These are phyloP conservation scores for Rousettus madagascariensis DNA, from an alignment of 2,797 vertebrate species.

Conservation along the genomic window DNA sequence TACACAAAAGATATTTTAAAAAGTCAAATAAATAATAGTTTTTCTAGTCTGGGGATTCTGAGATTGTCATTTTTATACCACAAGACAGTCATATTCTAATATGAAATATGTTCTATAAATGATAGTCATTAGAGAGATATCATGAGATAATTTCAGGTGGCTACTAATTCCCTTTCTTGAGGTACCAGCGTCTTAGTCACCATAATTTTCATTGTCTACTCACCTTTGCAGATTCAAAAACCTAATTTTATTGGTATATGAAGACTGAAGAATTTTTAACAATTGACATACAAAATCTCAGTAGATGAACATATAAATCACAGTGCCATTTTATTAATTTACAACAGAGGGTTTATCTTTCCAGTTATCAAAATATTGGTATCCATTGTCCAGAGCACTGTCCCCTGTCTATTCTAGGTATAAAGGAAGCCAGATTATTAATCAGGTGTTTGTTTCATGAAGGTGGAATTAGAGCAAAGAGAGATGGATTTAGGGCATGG, in stretches of 20 bases:
- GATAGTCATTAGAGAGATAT: conserved; percentile 1
- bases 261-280: not conserved
- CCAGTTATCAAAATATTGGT: conserved; percentile 9
- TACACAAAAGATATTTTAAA: not conserved
- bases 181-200: not conserved
- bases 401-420: not conserved
- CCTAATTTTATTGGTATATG: not conserved
- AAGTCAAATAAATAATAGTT: not conserved
- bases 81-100: not conserved
- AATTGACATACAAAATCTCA: not conserved
- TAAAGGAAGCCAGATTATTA: conserved; percentile 8
- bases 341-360: not conserved
- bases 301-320: conserved; percentile 14
- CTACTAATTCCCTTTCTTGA: not conserved
- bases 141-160: not conserved
- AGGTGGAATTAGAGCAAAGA: conserved; percentile 1
- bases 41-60: conserved; percentile 20
- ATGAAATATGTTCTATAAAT: conserved; percentile 7
- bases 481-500: not conserved
- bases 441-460: conserved; percentile 28
- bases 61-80: conserved; percentile 18
- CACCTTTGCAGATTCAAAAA: conserved; percentile 10
- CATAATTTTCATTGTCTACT: not conserved
- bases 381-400: not conserved
- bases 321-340: conserved; percentile 1